phyloP scores from a whole-genome alignment of 2,113 vertebrate genomes.

The Eolophus roseicapilla region DNA sequence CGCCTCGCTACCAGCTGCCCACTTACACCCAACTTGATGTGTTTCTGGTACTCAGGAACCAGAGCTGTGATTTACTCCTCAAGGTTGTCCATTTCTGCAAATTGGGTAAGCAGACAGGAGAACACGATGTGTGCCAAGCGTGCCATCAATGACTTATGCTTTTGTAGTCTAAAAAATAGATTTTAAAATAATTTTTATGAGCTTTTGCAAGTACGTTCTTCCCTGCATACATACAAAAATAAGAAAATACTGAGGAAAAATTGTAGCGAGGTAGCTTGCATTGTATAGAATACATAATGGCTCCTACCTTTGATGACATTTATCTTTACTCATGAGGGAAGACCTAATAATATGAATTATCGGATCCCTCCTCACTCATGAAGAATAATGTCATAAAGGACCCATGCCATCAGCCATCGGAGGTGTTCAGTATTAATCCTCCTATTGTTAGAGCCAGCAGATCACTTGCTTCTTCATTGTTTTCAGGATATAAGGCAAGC shows the following conservation, averaged over 20 bases:
- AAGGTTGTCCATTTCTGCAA: fast-evolving
- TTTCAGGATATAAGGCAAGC: neutral
- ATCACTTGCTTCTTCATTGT: neutral
- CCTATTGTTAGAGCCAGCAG: neutral
- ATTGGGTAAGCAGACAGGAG: neutral
- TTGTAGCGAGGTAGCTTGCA: neutral
- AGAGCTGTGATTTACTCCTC: neutral
- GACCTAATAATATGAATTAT: constrained; percentile 68
- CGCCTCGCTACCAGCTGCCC: fast-evolving
- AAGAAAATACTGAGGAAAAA: neutral
- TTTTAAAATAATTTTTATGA: neutral
- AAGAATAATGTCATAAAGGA: constrained; percentile 62
- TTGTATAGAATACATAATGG: constrained; percentile 16
- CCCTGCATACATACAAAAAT: neutral
- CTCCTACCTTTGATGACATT: constrained; percentile 65
- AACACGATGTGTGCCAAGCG: neutral
- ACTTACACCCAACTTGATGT: fast-evolving
- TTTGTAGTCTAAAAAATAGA: neutral
- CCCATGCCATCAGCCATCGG: neutral
- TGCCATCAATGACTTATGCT: fast-evolving
- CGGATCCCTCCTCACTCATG: constrained; percentile 63
- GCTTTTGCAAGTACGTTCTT: neutral
- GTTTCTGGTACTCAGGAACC: fast-evolving
- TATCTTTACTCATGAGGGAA: constrained; percentile 66
- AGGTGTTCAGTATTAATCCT: constrained; percentile 35